Percentiles rank a stretch among this genome's conserved stretches.
Evolutionary conservation across 2,113 vertebrate species (phyloP).

Genomic region (Nyctereutes procyonoides): DNA sequence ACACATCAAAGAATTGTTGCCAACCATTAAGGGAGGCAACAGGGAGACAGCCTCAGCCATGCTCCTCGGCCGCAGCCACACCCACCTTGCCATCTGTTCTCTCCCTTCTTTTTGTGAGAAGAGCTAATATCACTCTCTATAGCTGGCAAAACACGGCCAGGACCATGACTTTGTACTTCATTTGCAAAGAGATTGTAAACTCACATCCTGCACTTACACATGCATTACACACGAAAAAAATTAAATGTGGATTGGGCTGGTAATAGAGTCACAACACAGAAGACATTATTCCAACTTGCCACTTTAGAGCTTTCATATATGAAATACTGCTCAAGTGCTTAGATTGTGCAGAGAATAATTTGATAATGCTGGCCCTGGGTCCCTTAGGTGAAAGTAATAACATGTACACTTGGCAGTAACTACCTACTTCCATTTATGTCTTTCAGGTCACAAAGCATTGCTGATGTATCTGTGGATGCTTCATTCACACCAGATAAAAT

Average conservation of each 20-base stretch:
- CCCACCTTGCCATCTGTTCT: not conserved
- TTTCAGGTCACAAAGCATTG: conserved; percentile 93
- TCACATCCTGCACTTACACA: not conserved
- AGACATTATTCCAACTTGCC: too few species aligned
- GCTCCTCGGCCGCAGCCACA: not conserved
- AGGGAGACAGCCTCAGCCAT: rapidly evolving
- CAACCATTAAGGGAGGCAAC: not conserved
- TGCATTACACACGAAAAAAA: not conserved
- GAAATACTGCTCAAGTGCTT: not conserved
- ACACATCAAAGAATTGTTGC: not conserved
- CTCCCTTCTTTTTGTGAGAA: not conserved
- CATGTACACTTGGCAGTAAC: not conserved
- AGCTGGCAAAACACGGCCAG: not conserved
- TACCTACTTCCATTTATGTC: conserved; percentile 56
- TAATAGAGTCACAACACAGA: not conserved
- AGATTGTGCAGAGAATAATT: not conserved
- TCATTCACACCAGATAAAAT: conserved; percentile 93
- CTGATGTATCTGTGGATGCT: conserved; percentile 87
- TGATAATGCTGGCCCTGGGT: too few species aligned
- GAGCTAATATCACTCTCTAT: not conserved
- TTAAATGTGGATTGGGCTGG: not conserved
- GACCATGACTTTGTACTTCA: not conserved
- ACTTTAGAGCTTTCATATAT: not conserved
- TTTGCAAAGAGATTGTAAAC: not conserved
- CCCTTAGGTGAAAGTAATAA: not conserved